Base-by-base conservation (phyloP, 2,888 invertebrate species). In the Drosophila flavopinicola region DNA sequence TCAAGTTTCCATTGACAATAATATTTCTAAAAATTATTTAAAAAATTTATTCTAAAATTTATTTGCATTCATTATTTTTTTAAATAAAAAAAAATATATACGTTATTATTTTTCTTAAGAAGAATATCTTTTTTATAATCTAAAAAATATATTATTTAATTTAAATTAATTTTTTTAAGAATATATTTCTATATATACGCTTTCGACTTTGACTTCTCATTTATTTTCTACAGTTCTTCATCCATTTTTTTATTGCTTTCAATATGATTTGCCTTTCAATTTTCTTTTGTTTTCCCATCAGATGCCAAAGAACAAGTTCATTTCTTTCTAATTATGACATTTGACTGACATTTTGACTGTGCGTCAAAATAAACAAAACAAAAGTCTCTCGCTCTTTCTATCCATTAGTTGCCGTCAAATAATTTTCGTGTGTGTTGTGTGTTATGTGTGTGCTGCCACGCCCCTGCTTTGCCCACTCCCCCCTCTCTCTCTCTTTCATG, bases 261-360 rank as follows among this genome's bases (percentile, higher is more conserved):
- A 4, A 13, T 45, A 2, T 1, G 15, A 20, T 52, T 53, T 44
- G 30, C 39, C 57, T 73, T 67, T 54, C 23, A 32, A 37, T 51
- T 74, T 54, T 56, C 38, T 6, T 35, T 58, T 67, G 45, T 61
- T 67, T 57, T 51, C 15, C 13, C 56, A 42, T 51, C 41, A 42
- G 7, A 1, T 32, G 23, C 23, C 15, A 42, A 29, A 60, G 60
- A 70, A 72, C 49, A 42, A 49, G 39, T 30, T 7, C 33, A 39
- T 25, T 54, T 54, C 4, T 27, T n/a, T 47, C 39, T 52, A 68
- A 68, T 64, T 68, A 74, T 72, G 74, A 72, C 77, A 67, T 56
- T 32, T 76, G 79, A 76, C 51, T 60, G 76, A 75, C 75, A 58
- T 41, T 57, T 63, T 47, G 64, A 57, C 48, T 44, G 56, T 44